These are phyloP conservation scores for Pentamera pediparva DNA, from an alignment of 53 echinoderm and acorn worm genomes.

Conservation along the genomic window DNA sequence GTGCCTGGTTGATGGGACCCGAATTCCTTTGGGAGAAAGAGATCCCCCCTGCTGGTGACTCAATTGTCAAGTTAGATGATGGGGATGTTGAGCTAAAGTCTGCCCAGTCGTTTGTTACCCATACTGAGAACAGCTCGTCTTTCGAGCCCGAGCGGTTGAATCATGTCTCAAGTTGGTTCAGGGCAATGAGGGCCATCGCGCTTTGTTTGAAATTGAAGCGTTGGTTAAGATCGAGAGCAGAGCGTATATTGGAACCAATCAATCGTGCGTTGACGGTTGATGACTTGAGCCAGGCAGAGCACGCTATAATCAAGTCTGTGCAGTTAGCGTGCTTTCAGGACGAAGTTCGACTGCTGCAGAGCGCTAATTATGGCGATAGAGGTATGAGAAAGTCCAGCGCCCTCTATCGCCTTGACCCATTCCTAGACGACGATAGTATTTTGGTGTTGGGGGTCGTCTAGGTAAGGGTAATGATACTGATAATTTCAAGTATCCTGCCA, in stretches of 20 bases:
- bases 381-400: background rate
- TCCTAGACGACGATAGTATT: background rate
- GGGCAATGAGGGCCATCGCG: background rate
- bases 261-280: background rate
- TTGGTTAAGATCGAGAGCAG: conserved; percentile 1
- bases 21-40: background rate
- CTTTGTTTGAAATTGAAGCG: background rate
- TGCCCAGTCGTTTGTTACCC: background rate
- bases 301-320: background rate
- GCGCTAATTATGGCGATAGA: background rate
- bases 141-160: background rate
- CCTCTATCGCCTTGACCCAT: background rate
- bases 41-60: too few species aligned
- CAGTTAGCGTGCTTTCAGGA: background rate
- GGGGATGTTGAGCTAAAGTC: background rate
- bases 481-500: background rate
- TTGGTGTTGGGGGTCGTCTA: background rate
- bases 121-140: too few species aligned
- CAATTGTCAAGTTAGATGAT: background rate
- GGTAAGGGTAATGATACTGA: background rate
- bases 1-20: background rate
- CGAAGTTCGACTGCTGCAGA: background rate
- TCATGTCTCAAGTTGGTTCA: background rate
- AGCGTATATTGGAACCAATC: conserved; percentile 15
- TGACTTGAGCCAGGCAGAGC: background rate